Conservation (phyloP, 2,888 invertebrate species). For the Peribatodes rhomboidaria region DNA sequence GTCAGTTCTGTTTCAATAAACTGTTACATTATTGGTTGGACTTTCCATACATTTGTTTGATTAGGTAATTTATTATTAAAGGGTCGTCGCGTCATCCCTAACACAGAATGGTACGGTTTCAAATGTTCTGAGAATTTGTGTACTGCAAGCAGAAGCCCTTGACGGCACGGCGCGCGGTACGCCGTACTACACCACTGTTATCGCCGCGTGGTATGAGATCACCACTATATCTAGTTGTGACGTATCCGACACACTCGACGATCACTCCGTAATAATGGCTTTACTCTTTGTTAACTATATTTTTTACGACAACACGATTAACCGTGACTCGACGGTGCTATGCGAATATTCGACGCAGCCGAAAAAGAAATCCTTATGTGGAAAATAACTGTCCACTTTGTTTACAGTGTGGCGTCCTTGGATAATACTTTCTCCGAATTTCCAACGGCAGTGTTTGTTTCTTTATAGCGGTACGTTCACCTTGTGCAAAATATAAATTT, state of each 20-base stretch:
- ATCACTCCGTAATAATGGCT: constrained; percentile 54
- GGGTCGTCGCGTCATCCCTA: constrained; percentile 26
- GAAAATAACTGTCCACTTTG: constrained; percentile 33
- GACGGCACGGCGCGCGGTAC: constrained; percentile 47
- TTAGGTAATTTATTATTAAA: constrained; percentile 14
- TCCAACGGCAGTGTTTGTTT: constrained; percentile 27
- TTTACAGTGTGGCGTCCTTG: constrained; percentile 36
- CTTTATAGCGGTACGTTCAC: constrained; percentile 35
- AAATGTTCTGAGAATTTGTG: constrained; percentile 37
- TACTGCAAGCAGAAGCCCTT: constrained; percentile 54
- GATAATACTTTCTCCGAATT: constrained; percentile 39
- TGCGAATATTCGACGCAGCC: constrained; percentile 18
- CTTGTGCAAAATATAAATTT: constrained; percentile 52
- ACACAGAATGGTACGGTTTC: constrained; percentile 25
- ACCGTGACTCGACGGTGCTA: constrained; percentile 32
- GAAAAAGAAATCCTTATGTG: constrained; percentile 26
- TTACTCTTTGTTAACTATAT: constrained; percentile 53
- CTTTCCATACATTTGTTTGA: neutral
- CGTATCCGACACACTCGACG: constrained; percentile 61
- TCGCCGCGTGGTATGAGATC: constrained; percentile 77
- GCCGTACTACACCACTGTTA: constrained; percentile 56
- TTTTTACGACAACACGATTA: constrained; percentile 40
- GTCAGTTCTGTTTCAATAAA: neutral
- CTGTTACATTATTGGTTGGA: neutral
- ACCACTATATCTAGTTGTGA: constrained; percentile 82